These are phyloP conservation scores for Myotis findleyi DNA, from an alignment of 2,797 vertebrate genomes.

Conservation along the genomic window DNA sequence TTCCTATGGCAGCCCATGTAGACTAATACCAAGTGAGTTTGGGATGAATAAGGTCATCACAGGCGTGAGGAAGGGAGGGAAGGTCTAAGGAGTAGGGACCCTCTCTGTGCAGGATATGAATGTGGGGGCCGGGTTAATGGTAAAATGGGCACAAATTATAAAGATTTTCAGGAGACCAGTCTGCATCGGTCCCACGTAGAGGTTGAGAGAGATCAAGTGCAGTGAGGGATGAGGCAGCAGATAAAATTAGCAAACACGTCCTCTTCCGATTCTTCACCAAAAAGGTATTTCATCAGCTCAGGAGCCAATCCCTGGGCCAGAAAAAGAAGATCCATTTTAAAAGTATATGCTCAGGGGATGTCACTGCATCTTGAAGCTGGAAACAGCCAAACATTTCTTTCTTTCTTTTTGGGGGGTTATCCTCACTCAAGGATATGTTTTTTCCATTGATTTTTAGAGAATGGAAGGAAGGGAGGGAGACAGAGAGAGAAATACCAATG, in stretches of 20 bases:
- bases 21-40: background rate
- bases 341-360: background rate
- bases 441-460: too few species aligned
- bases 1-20: background rate
- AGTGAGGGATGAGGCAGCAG: background rate
- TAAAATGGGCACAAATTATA: background rate
- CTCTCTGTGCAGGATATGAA: background rate
- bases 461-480: too few species aligned
- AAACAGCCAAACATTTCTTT: background rate
- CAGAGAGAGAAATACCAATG: too few species aligned
- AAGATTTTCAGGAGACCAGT: background rate
- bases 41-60: background rate
- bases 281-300: background rate
- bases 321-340: background rate
- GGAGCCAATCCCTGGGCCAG: background rate
- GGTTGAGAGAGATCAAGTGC: background rate
- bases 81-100: background rate
- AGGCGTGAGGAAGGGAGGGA: background rate
- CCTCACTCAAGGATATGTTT: too few species aligned
- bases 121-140: background rate
- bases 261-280: background rate
- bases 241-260: background rate
- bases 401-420: too few species aligned
- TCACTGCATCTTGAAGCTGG: background rate
- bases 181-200: background rate